phyloP scores from a whole-genome alignment of 2,797 vertebrate species.

The Peromyscus aztecus region DNA sequence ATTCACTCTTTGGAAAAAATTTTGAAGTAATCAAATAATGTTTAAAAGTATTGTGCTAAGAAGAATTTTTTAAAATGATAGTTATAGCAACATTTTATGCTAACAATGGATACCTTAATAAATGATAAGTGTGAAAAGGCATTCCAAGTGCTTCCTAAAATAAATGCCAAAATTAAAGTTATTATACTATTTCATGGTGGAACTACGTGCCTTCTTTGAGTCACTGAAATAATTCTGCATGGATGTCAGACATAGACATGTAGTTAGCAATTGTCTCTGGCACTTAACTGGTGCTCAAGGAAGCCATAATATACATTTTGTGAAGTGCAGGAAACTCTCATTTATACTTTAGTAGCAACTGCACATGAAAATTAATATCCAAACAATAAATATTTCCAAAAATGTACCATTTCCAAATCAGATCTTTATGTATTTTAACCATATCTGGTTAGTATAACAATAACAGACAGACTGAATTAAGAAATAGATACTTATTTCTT shows the following conservation, averaged over 20 bases:
- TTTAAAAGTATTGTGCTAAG: constrained; percentile 50
- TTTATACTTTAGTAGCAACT: neutral
- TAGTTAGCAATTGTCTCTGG: neutral
- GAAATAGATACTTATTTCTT: neutral
- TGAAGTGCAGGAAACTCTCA: neutral
- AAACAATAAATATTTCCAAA: constrained; percentile 30
- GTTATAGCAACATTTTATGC: constrained; percentile 21
- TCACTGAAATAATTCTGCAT: neutral
- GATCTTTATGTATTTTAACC: neutral
- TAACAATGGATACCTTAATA: constrained; percentile 57
- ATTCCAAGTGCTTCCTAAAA: constrained; percentile 48
- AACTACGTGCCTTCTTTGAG: constrained; percentile 14
- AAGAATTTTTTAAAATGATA: neutral
- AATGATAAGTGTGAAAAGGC: neutral
- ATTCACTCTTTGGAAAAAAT: constrained; percentile 22
- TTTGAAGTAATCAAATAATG: constrained; percentile 56
- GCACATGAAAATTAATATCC: neutral
- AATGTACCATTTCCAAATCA: neutral
- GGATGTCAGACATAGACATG: neutral
- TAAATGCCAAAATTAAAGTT: constrained; percentile 32
- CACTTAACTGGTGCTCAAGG: neutral
- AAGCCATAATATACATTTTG: neutral
- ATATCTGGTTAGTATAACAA: neutral
- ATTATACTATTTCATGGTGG: neutral
- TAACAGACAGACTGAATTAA: neutral